phyloP scores from a whole-genome alignment of 1,140 invertebrate species.

The Ericerus pela region DNA sequence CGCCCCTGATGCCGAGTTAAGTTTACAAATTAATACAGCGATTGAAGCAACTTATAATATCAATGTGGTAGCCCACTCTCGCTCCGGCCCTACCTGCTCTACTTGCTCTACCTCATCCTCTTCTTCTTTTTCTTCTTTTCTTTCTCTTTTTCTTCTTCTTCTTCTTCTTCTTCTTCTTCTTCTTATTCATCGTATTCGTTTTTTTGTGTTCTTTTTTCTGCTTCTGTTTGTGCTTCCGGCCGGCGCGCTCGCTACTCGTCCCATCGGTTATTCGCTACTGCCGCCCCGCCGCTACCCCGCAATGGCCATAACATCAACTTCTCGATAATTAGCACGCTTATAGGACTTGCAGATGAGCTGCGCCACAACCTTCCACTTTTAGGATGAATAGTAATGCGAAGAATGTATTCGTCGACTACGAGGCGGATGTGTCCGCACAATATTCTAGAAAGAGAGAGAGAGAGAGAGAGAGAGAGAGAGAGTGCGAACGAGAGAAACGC shows the following conservation, averaged over 20 bases:
- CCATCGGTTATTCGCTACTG: constrained; percentile 6
- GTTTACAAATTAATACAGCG: constrained; percentile 58
- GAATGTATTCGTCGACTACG: constrained; percentile 26
- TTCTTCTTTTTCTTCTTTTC: too few relatives aligned
- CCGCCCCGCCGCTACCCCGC: too few relatives aligned
- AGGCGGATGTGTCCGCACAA: too few relatives aligned
- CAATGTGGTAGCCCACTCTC: constrained; percentile 41
- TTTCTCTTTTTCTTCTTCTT: too few relatives aligned
- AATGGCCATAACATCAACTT: constrained; percentile 73
- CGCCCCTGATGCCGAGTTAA: constrained; percentile 38
- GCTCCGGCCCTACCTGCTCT: constrained; percentile 32
- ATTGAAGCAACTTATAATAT: constrained; percentile 59
- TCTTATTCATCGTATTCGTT: too few relatives aligned
- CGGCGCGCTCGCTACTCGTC: constrained; percentile 16
- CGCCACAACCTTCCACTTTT: constrained; percentile 13
- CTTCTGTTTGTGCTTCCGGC: too few relatives aligned
- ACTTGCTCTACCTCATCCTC: constrained; percentile 33
- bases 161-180: too few relatives aligned
- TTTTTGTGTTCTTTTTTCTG: too few relatives aligned
- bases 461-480: too few relatives aligned
- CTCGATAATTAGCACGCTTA: constrained; percentile 78
- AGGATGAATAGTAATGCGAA: constrained; percentile 27
- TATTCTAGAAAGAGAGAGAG: too few relatives aligned
- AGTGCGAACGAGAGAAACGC: too few relatives aligned
- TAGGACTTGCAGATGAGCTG: constrained; percentile 73